Percentiles rank a stretch among this genome's conserved stretches.
Conservation (phyloP, 2,113 vertebrate species). For the Sinocyclocheilus rhinocerous region DNA sequence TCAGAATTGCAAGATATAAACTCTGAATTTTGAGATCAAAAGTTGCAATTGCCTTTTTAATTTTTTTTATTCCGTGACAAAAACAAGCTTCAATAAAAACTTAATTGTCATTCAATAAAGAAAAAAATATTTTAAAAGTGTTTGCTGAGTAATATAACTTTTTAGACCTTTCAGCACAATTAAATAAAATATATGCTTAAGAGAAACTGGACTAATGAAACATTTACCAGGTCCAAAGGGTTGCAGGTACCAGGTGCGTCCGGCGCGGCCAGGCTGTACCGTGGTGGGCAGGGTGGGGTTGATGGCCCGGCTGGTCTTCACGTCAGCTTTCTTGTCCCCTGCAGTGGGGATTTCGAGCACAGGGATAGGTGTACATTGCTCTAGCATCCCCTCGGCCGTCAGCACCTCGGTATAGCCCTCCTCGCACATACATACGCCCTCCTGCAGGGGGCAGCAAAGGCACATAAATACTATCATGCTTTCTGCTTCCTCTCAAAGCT, state of each 20-base stretch:
- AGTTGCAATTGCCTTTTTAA: too few relatives aligned
- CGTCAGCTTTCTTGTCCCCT: slow-evolving; percentile 87
- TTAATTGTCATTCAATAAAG: too few relatives aligned
- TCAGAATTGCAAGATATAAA: too few relatives aligned
- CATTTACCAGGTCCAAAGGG: slow-evolving; percentile 92
- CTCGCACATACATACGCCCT: slow-evolving; percentile 85
- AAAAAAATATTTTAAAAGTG: not conserved
- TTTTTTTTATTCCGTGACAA: too few relatives aligned
- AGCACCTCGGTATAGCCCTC: slow-evolving; percentile 94
- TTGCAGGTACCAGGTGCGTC: slow-evolving; percentile 95
- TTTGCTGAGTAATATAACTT: not conserved
- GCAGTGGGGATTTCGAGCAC: slow-evolving; percentile 90
- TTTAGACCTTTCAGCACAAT: not conserved
- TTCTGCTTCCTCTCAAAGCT: not conserved
- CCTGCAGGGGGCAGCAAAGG: slow-evolving; percentile 78
- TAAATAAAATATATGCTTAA: not conserved
- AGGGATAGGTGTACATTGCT: slow-evolving; percentile 91
- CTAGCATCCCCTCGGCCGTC: slow-evolving; percentile 83
- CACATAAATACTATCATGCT: not conserved
- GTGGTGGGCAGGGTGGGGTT: slow-evolving; percentile 86
- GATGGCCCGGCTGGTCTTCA: slow-evolving; percentile 93
- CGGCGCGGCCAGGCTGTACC: slow-evolving; percentile 80
- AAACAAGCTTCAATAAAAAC: too few relatives aligned
- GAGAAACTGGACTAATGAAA: not conserved
- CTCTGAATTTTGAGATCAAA: too few relatives aligned